These are phyloP conservation scores for Whitmania pigra DNA, from an alignment of 1,140 invertebrate genomes.

Conservation along the genomic window DNA sequence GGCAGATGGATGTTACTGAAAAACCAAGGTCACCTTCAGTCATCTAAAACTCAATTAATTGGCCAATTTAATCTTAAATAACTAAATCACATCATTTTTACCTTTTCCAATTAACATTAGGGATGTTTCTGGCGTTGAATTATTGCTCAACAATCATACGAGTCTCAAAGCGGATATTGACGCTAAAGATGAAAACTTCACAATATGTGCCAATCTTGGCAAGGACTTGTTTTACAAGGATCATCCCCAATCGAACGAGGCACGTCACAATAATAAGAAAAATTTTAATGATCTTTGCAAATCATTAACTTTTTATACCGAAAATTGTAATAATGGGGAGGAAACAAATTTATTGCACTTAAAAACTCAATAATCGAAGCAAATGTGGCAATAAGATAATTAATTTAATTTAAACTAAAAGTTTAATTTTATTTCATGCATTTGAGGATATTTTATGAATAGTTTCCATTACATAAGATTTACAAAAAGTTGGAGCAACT, in stretches of 20 bases:
- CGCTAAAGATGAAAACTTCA: conserved; percentile 91
- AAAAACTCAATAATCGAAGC: background rate
- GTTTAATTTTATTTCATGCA: background rate
- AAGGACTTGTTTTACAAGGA: conserved; percentile 83
- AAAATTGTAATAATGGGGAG: no score
- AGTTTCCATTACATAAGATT: conserved; percentile 26
- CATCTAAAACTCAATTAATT: background rate
- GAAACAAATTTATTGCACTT: no score
- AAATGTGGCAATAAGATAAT: background rate
- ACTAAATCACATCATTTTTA: background rate
- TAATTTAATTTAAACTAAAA: background rate
- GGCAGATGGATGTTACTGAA: conserved; percentile 95
- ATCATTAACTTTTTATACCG: background rate
- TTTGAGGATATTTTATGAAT: background rate
- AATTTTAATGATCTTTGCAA: background rate
- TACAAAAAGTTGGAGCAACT: conserved; percentile 75
- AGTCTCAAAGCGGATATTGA: conserved; percentile 97
- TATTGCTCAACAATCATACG: conserved; percentile 98
- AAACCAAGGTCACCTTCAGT: conserved; percentile 61
- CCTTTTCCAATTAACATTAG: conserved; percentile 39
- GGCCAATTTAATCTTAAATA: background rate
- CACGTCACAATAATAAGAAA: conserved; percentile 28
- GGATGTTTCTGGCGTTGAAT: conserved; percentile 93
- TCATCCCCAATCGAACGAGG: conserved; percentile 75
- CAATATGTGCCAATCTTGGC: conserved; percentile 82